These are phyloP conservation scores for Xiphias gladius DNA, from an alignment of 2,113 vertebrate genomes.

Conservation along the genomic window DNA sequence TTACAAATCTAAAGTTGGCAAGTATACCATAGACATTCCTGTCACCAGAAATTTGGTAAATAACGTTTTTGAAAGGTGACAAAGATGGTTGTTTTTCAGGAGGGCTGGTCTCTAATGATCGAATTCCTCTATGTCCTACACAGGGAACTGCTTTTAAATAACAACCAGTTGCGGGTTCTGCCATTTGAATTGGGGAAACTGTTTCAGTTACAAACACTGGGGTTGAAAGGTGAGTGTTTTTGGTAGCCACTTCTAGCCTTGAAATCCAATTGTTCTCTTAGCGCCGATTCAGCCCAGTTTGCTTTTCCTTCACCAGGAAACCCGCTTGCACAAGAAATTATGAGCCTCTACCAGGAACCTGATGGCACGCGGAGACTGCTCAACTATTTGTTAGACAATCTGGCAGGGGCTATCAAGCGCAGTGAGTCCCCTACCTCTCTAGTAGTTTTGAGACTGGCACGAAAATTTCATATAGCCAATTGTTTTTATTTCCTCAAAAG, in stretches of 20 bases:
- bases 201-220: slow-evolving; percentile 99
- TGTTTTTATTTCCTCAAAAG: background rate
- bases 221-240: slow-evolving; percentile 94
- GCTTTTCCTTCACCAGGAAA: slow-evolving; percentile 87
- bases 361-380: slow-evolving; percentile 97
- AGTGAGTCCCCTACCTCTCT: slow-evolving; percentile 86
- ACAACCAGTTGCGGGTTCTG: slow-evolving; percentile 99
- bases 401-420: slow-evolving; percentile 97
- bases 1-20: background rate
- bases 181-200: slow-evolving; percentile 99
- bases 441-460: slow-evolving; percentile 19
- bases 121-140: slow-evolving; percentile 57
- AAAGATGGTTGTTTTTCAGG: slow-evolving; percentile 7
- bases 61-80: background rate
- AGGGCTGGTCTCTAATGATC: slow-evolving; percentile 36
- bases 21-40: background rate
- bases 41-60: background rate
- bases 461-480: background rate
- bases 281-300: slow-evolving; percentile 20
- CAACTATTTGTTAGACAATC: slow-evolving; percentile 99
- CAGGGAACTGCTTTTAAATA: slow-evolving; percentile 99
- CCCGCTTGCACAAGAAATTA: slow-evolving; percentile 98
- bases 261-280: slow-evolving; percentile 32
- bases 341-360: slow-evolving; percentile 98
- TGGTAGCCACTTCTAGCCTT: slow-evolving; percentile 42